Percentiles rank a stretch among this genome's conserved stretches.
Evolutionary conservation across 2,113 vertebrate species (phyloP).

Genomic region (Notechis scutatus): DNA sequence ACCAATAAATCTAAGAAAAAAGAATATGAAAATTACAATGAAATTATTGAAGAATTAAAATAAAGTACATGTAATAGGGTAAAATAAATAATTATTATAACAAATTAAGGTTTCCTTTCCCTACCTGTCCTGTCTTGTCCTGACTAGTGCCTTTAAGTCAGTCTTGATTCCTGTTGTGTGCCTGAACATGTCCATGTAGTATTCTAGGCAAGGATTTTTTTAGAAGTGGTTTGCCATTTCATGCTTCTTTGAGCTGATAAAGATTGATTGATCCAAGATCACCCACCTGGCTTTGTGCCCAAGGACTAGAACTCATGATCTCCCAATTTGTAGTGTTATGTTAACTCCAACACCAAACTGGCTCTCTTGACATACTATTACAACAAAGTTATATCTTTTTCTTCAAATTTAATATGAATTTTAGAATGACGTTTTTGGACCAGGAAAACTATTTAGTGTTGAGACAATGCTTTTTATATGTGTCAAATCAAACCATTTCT

Average conservation of each 20-base stretch:
- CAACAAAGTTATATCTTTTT: not conserved
- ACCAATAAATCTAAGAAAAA: not conserved
- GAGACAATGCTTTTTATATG: constrained; percentile 31
- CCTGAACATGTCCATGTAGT: not conserved
- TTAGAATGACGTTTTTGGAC: constrained; percentile 43
- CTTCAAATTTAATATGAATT: not conserved
- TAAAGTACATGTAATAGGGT: not conserved
- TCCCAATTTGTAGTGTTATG: not conserved
- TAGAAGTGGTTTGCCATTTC: not conserved
- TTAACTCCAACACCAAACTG: not conserved
- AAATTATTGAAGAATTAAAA: not conserved
- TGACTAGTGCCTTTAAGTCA: not conserved
- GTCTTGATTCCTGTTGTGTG: not conserved
- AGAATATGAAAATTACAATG: not conserved
- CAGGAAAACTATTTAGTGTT: constrained; percentile 43
- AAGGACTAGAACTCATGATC: not conserved
- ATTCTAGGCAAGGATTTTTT: not conserved
- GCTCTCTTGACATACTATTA: not conserved
- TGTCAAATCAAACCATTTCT: constrained; percentile 32
- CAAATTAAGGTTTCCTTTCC: not conserved
- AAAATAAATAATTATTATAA: not conserved
- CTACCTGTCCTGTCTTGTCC: not conserved
- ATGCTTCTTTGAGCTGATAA: not conserved
- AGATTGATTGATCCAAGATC: not conserved
- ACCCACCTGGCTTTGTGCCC: not conserved